A percentile compares a stretch with the other conserved stretches of the same genome.
phyloP scores from a whole-genome alignment of 2,113 vertebrate species.

The Erythrocercus mccallii region DNA sequence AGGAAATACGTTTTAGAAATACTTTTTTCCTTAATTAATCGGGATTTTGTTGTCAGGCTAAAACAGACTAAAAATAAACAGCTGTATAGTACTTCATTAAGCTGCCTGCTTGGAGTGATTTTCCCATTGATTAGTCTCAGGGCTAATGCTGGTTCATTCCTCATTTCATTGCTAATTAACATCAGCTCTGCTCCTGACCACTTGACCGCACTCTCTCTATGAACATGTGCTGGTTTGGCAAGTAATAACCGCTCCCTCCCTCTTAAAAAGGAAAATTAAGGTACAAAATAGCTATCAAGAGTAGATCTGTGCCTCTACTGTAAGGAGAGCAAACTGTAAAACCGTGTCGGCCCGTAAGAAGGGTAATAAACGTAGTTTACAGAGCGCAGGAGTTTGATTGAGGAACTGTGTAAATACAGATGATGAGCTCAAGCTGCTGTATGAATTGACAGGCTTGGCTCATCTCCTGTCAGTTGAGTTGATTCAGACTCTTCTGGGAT shows the following conservation, averaged over 20 bases:
- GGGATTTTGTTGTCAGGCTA: conserved; percentile 66
- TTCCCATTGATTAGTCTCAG: conserved; percentile 95
- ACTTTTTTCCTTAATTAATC: conserved; percentile 59
- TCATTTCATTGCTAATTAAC: conserved; percentile 89
- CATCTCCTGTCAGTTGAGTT: neutral
- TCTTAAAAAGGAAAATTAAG: conserved; percentile 55
- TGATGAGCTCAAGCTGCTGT: conserved; percentile 17
- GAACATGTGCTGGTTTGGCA: conserved; percentile 73
- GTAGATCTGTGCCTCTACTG: conserved; percentile 1
- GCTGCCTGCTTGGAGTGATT: conserved; percentile 86
- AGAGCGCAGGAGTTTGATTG: conserved; percentile 24
- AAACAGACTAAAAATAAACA: conserved; percentile 86
- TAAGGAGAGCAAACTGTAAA: conserved; percentile 51
- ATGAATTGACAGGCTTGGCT: conserved; percentile 23
- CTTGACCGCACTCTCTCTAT: conserved; percentile 78
- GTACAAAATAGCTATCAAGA: conserved; percentile 10
- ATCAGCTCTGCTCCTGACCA: conserved; percentile 79
- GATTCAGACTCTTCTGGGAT: conserved; percentile 53
- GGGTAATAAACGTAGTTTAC: conserved; percentile 36
- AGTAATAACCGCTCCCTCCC: conserved; percentile 42
- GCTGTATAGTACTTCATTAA: conserved; percentile 87
- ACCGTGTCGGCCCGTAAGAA: neutral
- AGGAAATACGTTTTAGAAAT: conserved; percentile 46
- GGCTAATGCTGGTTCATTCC: conserved; percentile 92
- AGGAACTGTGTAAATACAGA: conserved; percentile 39